These are phyloP conservation scores for Gymnoscopelus braueri DNA, from an alignment of 2,797 vertebrate genomes.

Conservation along the genomic window DNA sequence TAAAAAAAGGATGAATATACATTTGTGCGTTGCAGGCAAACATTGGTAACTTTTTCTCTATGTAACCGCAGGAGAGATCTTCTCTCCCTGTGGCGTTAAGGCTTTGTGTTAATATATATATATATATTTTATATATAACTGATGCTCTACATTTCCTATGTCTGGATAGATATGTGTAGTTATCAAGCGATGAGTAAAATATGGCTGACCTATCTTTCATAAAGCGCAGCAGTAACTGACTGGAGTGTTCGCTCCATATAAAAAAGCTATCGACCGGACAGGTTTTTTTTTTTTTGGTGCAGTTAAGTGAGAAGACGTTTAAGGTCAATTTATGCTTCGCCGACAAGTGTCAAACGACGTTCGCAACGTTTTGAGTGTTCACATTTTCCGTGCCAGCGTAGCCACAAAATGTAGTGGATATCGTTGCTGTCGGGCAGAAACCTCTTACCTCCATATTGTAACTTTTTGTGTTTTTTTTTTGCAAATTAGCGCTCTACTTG, in stretches of 20 bases:
- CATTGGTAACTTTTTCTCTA: not conserved
- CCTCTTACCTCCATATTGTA: too few relatives aligned
- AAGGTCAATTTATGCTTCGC: too few relatives aligned
- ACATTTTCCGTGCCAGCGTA: too few relatives aligned
- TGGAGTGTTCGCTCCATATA: not conserved
- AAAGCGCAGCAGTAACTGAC: not conserved
- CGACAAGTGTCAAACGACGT: too few relatives aligned
- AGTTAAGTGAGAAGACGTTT: constrained; percentile 15
- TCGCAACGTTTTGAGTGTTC: too few relatives aligned
- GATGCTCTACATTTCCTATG: constrained; percentile 21
- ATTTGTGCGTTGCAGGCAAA: not conserved
- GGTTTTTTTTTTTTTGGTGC: constrained; percentile 16
- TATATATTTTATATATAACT: constrained; percentile 9
- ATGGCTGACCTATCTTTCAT: constrained; percentile 3
- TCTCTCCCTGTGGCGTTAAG: constrained; percentile 26
- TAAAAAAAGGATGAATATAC: not conserved
- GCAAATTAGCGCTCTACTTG: too few relatives aligned
- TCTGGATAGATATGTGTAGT: constrained; percentile 1
- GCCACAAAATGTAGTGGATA: too few relatives aligned
- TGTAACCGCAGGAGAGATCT: not conserved
- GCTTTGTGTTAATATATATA: constrained; percentile 22
- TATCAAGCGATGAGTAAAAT: not conserved
- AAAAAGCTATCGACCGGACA: constrained; percentile 9
- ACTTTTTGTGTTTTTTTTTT: too few relatives aligned
- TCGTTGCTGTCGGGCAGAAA: too few relatives aligned